phyloP scores from a whole-genome alignment of 2,797 vertebrate genomes.

The Sparus aurata region DNA sequence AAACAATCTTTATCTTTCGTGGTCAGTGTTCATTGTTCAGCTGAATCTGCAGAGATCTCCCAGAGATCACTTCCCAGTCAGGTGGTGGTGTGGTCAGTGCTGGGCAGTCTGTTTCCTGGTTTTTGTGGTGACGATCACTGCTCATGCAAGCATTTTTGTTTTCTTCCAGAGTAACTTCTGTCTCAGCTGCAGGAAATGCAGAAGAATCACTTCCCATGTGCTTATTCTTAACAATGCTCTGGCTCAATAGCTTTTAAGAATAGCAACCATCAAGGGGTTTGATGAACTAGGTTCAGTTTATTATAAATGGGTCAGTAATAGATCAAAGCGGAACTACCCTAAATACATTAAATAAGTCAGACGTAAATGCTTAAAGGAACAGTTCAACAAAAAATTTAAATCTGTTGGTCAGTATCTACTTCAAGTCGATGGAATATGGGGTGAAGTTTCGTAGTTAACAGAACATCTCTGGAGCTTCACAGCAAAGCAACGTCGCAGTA shows the following conservation, averaged over 20 bases:
- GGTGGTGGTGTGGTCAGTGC: conserved; percentile 26
- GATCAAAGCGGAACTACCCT: background rate
- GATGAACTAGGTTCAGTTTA: background rate
- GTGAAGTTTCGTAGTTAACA: too few relatives aligned
- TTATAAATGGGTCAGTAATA: background rate
- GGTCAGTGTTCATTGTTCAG: conserved; percentile 24
- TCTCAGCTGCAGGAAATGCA: conserved; percentile 26
- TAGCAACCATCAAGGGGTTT: background rate
- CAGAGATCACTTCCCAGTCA: conserved; percentile 59
- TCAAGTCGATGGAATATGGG: too few relatives aligned
- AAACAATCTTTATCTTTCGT: background rate
- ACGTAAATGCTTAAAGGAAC: background rate
- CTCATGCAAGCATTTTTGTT: conserved; percentile 64
- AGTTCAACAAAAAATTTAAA: too few relatives aligned
- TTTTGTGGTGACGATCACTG: conserved; percentile 59
- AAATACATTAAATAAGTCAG: background rate
- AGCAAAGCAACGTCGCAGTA: too few relatives aligned
- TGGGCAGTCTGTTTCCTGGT: conserved; percentile 61
- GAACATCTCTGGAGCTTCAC: too few relatives aligned
- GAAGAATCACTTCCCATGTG: conserved; percentile 13
- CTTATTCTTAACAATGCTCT: background rate
- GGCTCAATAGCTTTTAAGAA: background rate
- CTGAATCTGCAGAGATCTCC: conserved; percentile 24
- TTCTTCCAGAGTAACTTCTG: background rate
- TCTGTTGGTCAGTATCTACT: too few relatives aligned